A percentile compares a stretch with the other conserved stretches of the same genome.
Conservation (phyloP, 2,888 invertebrate genomes). For the Hypselothyrea guttata region DNA sequence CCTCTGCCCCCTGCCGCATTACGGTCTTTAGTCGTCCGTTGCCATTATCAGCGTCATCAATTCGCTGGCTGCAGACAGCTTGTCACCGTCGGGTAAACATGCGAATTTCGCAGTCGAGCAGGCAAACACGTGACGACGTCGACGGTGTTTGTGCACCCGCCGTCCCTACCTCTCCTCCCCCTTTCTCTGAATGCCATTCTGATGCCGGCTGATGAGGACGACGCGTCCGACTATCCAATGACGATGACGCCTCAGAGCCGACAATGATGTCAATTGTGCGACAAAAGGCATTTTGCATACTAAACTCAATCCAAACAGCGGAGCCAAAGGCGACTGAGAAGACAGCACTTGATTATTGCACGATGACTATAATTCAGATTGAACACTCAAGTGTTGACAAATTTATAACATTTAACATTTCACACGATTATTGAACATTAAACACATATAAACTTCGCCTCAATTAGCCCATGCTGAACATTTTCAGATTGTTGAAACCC, state of each 20-base stretch:
- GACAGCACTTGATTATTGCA: conserved; percentile 19
- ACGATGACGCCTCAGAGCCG: conserved; percentile 48
- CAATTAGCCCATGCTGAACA: conserved; percentile 76
- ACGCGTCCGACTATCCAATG: conserved; percentile 35
- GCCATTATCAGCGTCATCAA: conserved; percentile 73
- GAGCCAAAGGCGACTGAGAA: too few species aligned
- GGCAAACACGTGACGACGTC: conserved; percentile 71
- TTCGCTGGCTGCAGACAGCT: conserved; percentile 76
- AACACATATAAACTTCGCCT: not conserved
- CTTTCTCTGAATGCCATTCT: conserved; percentile 1
- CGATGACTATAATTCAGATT: conserved; percentile 38
- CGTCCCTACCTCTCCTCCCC: too few species aligned
- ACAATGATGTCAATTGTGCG: conserved; percentile 68
- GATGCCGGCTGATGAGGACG: conserved; percentile 41
- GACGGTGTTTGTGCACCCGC: conserved; percentile 37
- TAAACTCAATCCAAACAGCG: conserved; percentile 51
- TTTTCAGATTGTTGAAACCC: conserved; percentile 80
- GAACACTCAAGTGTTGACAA: conserved; percentile 42
- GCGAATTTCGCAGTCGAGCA: conserved; percentile 79
- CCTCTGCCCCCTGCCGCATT: not conserved
- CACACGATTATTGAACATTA: conserved; percentile 34
- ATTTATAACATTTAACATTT: conserved; percentile 41
- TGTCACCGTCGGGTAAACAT: conserved; percentile 76
- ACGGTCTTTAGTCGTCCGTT: conserved; percentile 26
- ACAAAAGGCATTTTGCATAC: conserved; percentile 76